These are phyloP conservation scores for Mirounga angustirostris DNA, from an alignment of 2,113 vertebrate species.

Conservation along the genomic window DNA sequence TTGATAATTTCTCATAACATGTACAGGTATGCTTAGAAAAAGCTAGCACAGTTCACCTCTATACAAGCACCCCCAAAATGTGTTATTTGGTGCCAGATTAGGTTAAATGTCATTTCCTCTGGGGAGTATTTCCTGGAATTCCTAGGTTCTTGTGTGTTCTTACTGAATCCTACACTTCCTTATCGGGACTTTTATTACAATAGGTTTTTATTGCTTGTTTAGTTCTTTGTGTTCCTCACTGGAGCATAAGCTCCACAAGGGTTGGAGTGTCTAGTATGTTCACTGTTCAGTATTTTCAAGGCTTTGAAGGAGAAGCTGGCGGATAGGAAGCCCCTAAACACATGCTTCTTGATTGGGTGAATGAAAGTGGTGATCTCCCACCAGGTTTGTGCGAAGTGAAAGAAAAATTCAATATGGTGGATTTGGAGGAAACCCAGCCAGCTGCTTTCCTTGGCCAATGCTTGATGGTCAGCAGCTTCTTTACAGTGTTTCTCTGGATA, in stretches of 20 bases:
- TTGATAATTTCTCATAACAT: neutral
- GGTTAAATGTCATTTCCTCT: neutral
- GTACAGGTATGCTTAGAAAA: neutral
- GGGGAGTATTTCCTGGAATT: neutral
- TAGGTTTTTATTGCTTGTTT: neutral
- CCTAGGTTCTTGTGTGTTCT: neutral
- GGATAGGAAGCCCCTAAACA: neutral
- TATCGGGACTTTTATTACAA: neutral
- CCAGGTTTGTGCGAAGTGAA: neutral
- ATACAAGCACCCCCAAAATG: neutral
- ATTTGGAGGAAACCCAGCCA: neutral
- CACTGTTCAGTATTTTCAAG: neutral
- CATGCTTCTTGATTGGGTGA: neutral
- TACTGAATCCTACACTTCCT: neutral
- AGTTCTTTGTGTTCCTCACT: neutral
- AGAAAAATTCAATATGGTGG: neutral
- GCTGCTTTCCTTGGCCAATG: neutral
- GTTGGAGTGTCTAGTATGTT: neutral
- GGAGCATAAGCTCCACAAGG: neutral
- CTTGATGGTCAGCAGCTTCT: neutral
- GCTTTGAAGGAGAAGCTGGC: neutral
- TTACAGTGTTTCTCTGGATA: neutral
- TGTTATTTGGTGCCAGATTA: slow-evolving; percentile 18
- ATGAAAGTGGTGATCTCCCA: neutral
- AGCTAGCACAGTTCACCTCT: neutral